A percentile compares a stretch with the other conserved stretches of the same genome.
Conservation (phyloP, 2,797 vertebrate genomes). For the Capromys pilorides region DNA sequence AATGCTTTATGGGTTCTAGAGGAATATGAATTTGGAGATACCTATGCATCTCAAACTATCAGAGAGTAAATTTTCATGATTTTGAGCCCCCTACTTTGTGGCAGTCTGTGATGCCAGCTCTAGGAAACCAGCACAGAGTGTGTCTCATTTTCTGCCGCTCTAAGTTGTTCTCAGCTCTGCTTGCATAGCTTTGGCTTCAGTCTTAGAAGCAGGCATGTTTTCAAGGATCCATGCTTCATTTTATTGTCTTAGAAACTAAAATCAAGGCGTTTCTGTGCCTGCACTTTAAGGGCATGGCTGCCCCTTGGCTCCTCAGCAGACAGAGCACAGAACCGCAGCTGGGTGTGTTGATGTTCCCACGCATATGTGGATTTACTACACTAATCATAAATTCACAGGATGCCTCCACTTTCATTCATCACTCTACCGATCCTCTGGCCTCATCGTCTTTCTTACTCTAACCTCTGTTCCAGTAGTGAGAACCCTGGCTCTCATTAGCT, state of each 20-base stretch:
- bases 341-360: not conserved
- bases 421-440: not conserved
- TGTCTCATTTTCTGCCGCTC: not conserved
- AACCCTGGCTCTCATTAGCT: not conserved
- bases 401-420: not conserved
- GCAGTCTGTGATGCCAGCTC: not conserved
- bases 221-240: not conserved
- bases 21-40: not conserved
- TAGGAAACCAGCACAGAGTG: not conserved
- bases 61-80: not conserved
- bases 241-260: slow-evolving; percentile 34
- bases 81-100: not conserved
- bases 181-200: not conserved
- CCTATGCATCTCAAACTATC: not conserved
- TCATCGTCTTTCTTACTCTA: not conserved
- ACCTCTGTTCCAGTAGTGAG: not conserved
- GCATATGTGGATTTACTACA: not conserved
- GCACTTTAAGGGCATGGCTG: not conserved
- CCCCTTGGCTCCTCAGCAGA: not conserved
- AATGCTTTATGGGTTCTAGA: not conserved
- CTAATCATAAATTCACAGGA: not conserved
- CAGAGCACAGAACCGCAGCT: not conserved
- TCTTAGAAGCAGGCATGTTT: not conserved
- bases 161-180: not conserved
- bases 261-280: not conserved